Percentiles rank a stretch among this genome's conserved stretches.
These are phyloP conservation scores for Leptosomus discolor DNA, from an alignment of 2,113 vertebrate genomes.

Conservation along the genomic window DNA sequence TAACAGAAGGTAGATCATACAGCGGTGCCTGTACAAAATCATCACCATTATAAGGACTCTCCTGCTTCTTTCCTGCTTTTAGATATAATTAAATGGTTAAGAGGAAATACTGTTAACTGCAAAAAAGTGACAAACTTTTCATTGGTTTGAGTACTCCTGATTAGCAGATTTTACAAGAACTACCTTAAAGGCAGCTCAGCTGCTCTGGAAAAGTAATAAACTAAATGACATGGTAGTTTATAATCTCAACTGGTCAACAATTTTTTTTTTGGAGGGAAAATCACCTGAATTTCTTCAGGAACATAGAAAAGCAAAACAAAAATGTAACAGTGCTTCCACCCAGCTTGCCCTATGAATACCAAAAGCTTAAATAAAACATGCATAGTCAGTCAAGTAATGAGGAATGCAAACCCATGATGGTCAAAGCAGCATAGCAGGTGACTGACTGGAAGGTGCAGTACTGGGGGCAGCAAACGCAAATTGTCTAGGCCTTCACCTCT, in stretches of 20 bases:
- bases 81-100: background rate
- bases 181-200: background rate
- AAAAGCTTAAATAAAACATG: background rate
- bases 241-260: background rate
- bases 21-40: background rate
- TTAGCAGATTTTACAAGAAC: background rate
- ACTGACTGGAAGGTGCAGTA: background rate
- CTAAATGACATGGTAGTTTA: background rate
- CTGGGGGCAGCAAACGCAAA: background rate
- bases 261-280: background rate
- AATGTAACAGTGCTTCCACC: background rate
- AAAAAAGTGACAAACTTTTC: background rate
- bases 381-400: background rate
- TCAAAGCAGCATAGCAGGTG: background rate
- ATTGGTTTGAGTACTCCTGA: background rate
- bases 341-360: background rate
- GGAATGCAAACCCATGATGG: background rate
- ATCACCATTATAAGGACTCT: background rate
- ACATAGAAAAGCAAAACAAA: background rate
- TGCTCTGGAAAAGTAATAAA: background rate
- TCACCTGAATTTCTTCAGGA: background rate
- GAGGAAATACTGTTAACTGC: background rate
- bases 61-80: background rate
- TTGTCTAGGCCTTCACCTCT: background rate
- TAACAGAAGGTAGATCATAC: background rate